Evolutionary conservation across 2,113 vertebrate genomes (phyloP), one percentile per base, ranked within the genome.

Genomic region (Dipodomys merriami): DNA sequence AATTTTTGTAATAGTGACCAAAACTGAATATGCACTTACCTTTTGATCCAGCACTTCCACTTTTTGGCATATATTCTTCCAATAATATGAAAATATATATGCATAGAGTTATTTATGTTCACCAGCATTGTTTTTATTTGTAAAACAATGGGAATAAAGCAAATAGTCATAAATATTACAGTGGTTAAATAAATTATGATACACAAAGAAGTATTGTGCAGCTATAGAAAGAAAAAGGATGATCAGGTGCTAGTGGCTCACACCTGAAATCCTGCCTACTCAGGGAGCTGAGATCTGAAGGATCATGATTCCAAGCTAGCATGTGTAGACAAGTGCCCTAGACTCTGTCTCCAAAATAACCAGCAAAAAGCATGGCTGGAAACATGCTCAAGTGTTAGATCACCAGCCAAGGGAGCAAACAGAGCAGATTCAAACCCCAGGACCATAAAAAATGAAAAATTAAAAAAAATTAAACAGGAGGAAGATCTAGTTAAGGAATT

Each of bases 1-100:
- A 80, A 88, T 74, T 89, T 30, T 88, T 44, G 2, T 15, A 62
- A 46, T 77, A 62, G 39, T 85, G 67, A 49, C 65, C 44, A 77
- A 67, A 80, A 83, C 73, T 44, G 81, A 7, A 25, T 39, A 35
- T 6, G 3, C 13, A 44, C 23, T 78, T 82, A 62, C 25, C 27
- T 86, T 93, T 39, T 89, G 71, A 77, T 18, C 44, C 30, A 82
- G 60, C 22, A 69, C 18, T 89, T 18, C 6, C 5, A 88, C 20
- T 78, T 71, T 5, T 78, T 69, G 39, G 7, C 35, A 60, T 69
- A 83, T 62, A 73, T 6, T 80, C 19, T 86, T 86, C 29, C 4
- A 90, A 30, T 6, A 86, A 62, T 62, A 71, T 87, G 53, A 93
- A 80, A 91, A 91, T n/a, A 23, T 13, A 68, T 74, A 49, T 22